Evolutionary conservation across 2,888 invertebrate species (phyloP), one percentile per base, ranked within the genome.

Genomic region (Agrochola litura): DNA sequence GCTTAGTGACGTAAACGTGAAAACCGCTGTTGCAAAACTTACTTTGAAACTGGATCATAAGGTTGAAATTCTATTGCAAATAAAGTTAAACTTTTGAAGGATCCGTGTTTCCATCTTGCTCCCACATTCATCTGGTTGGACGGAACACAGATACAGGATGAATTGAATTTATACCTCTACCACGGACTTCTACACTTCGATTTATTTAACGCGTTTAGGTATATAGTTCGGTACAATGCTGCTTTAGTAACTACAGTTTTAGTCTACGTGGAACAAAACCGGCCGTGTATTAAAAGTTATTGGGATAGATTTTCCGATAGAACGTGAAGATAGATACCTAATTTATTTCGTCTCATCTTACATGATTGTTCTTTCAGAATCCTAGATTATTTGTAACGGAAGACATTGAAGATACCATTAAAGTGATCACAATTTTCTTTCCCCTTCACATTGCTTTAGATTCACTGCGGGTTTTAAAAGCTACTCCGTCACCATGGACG

Each of bases 81-180:
- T 67, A 81, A 88, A 86, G 43, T 85, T 84, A 86, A 91, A 92
- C 90, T 91, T 95, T 93, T 93, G 93, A 94, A 96, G 95, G 96
- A 96, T 94, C 90, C 90, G 88, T 94, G 88, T 84, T 86, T 88
- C 90, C 89, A 83, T 96, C 96, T 91, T 93, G 89, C 92, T 96
- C 93, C 89, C 92, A 90, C 96, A 91, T 92, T 92, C 92, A 89
- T 93, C 95, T 95, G 95, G 95, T 95, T 95, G 95, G 95, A 92
- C 88, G 91, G 91, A 93, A 94, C 93, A 92, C 87, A 93, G 93
- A 95, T 94, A 95, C 95, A 94, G 95, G 92, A 95, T 94, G 95
- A 96, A 96, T 96, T 96, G 93, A 95, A 96, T 96, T 95, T 95
- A 91, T 92, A 89, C 94, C 88, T 89, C 88, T 89, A 95, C 95